These are phyloP conservation scores for Galeopterus variegatus DNA, from an alignment of 2,113 vertebrate genomes.

Conservation along the genomic window DNA sequence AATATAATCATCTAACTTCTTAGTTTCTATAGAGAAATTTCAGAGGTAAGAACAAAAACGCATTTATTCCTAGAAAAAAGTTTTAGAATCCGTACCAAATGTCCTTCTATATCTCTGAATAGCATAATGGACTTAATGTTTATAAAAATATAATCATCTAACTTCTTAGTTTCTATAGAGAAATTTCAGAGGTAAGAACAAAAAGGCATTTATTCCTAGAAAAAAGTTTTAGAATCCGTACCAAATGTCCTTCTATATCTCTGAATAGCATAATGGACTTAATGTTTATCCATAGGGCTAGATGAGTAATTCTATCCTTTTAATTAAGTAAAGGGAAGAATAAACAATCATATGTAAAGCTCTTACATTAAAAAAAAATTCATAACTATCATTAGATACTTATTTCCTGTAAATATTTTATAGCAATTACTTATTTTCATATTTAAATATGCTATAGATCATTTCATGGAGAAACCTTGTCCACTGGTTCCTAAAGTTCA, in stretches of 20 bases:
- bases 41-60: background rate
- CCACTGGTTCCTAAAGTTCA: constrained; percentile 28
- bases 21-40: background rate
- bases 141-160: background rate
- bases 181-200: background rate
- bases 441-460: rapidly evolving
- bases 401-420: background rate
- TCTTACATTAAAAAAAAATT: background rate
- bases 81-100: background rate
- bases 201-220: background rate
- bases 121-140: background rate
- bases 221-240: background rate
- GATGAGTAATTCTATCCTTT: background rate
- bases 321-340: constrained; percentile 3
- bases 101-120: background rate
- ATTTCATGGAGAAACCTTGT: background rate
- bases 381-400: background rate
- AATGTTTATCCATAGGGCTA: background rate
- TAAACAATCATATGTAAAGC: background rate
- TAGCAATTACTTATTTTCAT: background rate
- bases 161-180: background rate
- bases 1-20: background rate
- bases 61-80: background rate
- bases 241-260: background rate
- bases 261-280: background rate